phyloP scores from a whole-genome alignment of 2,888 invertebrate genomes.

The Spisula subtruncata region DNA sequence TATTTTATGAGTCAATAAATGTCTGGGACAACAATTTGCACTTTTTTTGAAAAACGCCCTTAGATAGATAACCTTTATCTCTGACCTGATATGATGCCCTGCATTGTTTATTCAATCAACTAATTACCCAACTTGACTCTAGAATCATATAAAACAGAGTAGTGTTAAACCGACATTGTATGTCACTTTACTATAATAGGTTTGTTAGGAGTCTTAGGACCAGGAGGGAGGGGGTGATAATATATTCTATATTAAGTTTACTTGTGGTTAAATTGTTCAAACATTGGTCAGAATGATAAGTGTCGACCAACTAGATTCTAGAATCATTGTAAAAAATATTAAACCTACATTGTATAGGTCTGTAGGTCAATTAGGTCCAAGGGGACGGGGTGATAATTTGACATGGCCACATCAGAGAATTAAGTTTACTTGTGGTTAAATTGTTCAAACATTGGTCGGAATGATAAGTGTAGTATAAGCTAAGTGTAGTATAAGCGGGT shows the following conservation, averaged over 20 bases:
- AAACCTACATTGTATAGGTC: too few relatives aligned
- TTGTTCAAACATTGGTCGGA: conserved; percentile 1
- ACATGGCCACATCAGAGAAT: too few relatives aligned
- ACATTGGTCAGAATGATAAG: too few relatives aligned
- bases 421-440: neutral
- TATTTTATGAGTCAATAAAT: too few relatives aligned
- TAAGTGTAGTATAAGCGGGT: neutral
- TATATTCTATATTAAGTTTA: too few relatives aligned
- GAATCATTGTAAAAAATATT: too few relatives aligned
- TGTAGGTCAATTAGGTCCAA: too few relatives aligned
- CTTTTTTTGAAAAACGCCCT: too few relatives aligned
- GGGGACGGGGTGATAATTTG: too few relatives aligned
- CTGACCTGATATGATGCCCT: neutral
- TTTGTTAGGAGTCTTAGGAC: neutral
- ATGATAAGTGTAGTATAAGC: neutral
- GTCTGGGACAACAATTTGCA: too few relatives aligned
- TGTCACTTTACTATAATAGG: neutral
- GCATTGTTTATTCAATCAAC: conserved; percentile 8
- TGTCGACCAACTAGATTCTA: too few relatives aligned
- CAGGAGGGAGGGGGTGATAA: too few relatives aligned
- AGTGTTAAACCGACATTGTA: neutral
- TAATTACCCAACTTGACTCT: neutral
- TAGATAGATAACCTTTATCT: neutral
- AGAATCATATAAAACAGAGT: neutral
- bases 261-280: neutral